These are phyloP conservation scores for Elysia chlorotica DNA, from an alignment of 1,140 invertebrate genomes.

Conservation along the genomic window DNA sequence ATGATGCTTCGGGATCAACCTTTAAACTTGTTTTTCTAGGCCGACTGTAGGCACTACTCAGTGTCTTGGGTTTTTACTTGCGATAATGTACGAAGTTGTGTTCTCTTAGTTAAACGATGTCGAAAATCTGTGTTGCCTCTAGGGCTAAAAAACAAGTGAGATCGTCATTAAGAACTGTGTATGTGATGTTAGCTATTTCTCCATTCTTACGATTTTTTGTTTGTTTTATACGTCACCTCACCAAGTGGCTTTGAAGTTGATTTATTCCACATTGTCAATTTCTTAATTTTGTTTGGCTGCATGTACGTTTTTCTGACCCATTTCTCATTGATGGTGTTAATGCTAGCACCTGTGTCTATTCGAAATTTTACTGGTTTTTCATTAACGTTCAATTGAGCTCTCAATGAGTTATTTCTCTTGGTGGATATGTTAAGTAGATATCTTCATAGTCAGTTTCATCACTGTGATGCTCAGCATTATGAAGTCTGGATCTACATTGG, in stretches of 20 bases:
- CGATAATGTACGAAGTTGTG: neutral
- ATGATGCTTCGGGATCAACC: neutral
- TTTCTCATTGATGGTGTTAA: neutral
- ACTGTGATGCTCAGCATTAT: neutral
- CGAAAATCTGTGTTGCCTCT: neutral
- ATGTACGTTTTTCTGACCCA: neutral
- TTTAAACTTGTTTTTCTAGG: neutral
- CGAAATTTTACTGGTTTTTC: neutral
- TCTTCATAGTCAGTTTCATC: neutral
- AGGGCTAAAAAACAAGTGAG: neutral
- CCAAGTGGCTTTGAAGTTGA: neutral
- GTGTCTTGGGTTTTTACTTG: neutral
- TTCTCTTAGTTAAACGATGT: neutral
- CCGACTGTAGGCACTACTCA: neutral
- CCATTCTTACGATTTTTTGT: neutral
- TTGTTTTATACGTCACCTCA: neutral
- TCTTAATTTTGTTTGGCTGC: neutral
- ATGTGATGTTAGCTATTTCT: neutral
- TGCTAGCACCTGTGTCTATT: neutral
- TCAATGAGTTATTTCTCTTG: neutral
- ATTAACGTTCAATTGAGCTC: neutral
- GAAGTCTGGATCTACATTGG: neutral
- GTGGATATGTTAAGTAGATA: neutral
- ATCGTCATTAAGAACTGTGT: neutral
- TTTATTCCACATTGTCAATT: neutral